Base-by-base conservation (phyloP, 2,797 vertebrate species). In the Vespertilio murinus region DNA sequence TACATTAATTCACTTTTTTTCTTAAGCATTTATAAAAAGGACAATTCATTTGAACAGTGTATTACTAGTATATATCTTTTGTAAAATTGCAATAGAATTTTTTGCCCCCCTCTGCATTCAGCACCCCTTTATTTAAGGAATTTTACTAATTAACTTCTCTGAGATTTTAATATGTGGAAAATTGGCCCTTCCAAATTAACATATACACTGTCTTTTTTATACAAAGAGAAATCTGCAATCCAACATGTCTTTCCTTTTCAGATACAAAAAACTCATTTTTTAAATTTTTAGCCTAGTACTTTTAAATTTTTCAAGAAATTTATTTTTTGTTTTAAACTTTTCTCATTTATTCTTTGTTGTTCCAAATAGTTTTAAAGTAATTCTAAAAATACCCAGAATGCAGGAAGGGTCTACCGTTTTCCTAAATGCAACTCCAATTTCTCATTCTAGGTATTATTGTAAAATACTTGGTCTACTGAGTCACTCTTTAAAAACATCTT, bases 151-250 rank as follows among this genome's bases (percentile, higher is more conserved):
- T 82, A 81, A 90, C 70, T 78, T 10, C 47, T 82, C 22, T 45
- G 70, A 91, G 59, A 81, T 80, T 91, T 88, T 81, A 88, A 33
- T 79, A 73, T 64, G 59, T 80, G 11, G 42, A 54, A 80, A 91
- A 84, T 12, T 78, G 49, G 73, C 28, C 16, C n/a, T 83, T 67
- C 65, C 40, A 87, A 25, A n/a, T 75, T 12, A 54, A 56, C n/a
- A 28, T 64, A 3, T 16, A 35, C 47, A 64, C 49, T 83, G 87
- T 42, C 42, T 88, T 94, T 64, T 64, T 49, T 45, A 56, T 78
- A 30, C 49, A 65, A 56, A 88, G 45, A 94, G 56, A 56, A 78
- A 83, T 73, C 30, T 79, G 79, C 2, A 25, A n/a, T 77, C 54
- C 70, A 82, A 59, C 6, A 13, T 42, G 11, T 90, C 56, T 30